Base-by-base conservation (phyloP, 2,797 vertebrate genomes). In the Aulostomus chinensis region DNA sequence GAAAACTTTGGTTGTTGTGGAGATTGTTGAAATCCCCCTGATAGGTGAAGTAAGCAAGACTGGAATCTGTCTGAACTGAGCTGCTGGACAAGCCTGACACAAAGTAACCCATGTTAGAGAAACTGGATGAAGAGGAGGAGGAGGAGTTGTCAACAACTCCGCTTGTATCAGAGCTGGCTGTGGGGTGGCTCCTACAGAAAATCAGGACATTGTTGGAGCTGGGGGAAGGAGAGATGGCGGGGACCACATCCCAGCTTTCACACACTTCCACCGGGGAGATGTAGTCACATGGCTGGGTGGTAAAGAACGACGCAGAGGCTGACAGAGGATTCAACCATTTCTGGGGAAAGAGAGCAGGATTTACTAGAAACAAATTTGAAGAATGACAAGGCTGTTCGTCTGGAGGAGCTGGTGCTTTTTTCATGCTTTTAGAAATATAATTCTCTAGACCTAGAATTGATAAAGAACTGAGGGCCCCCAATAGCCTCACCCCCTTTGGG, bases 61-160 rank as follows among this genome's bases (percentile, higher is more conserved):
- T 68, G 52, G 62, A 49, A 40, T 78, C 47, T 1, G 50, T 13
- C n/a, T 3, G 48, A 1, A 70, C 35, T 0, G 38, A 63, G 69
- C 21, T 30, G 2, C 63, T 0, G 11, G 62, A 64, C 45, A 52
- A 58, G 35, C 40, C 73, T n/a, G 81, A 87, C 32, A 71, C 70
- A 72, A 90, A 88, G 48, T 91, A 91, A 20, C 85, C 87, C 69
- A 82, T 63, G 83, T 90, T 91, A 2, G 84, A 91, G 73, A 87
- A 88, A 45, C 37, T 50, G 4, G 89, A 90, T 0, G 81, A 85
- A 4, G 82, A 73, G 7, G 76, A 41, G 9, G 54, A 57, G 18
- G 58, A 74, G n/a, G 50, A 79, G 3, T 43, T 36, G 14, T 55
- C 57, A 0, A 5, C 1, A 0, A 58, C n/a, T 0, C 29, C 9